Percentiles rank a stretch among this genome's conserved stretches.
Conservation (phyloP, 2,888 invertebrate species). For the Synanthedon andrenaeformis region DNA sequence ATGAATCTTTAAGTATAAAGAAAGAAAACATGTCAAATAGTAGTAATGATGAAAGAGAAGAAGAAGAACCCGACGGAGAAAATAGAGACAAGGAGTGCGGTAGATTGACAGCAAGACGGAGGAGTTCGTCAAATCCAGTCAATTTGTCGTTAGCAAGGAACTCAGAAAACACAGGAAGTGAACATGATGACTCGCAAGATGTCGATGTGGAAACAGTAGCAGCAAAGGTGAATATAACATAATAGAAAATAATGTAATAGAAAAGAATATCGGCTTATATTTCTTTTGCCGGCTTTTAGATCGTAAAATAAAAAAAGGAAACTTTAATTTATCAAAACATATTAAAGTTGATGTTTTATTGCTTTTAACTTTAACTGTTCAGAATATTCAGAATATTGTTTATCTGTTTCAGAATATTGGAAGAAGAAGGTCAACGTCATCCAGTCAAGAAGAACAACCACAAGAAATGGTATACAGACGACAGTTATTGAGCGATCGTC, state of each 20-base stretch:
- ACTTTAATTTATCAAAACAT: too few species aligned
- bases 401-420: conserved; percentile 43
- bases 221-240: conserved; percentile 43
- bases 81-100: conserved; percentile 63
- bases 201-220: conserved; percentile 67
- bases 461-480: conserved; percentile 70
- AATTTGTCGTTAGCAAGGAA: conserved; percentile 77
- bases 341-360: neutral
- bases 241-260: neutral
- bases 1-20: conserved; percentile 60
- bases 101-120: conserved; percentile 70
- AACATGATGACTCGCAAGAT: conserved; percentile 66
- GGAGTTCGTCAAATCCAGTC: conserved; percentile 85
- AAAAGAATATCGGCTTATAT: neutral
- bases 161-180: conserved; percentile 70
- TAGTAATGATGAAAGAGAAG: conserved; percentile 65
- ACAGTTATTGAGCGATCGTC: conserved; percentile 72
- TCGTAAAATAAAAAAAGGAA: too few species aligned
- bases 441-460: conserved; percentile 63
- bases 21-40: conserved; percentile 67
- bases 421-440: conserved; percentile 62
- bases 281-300: too few species aligned
- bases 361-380: neutral
- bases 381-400: neutral
- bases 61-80: conserved; percentile 62